Evolutionary conservation across 2,888 invertebrate genomes (phyloP).

Genomic region (Acleris literana): DNA sequence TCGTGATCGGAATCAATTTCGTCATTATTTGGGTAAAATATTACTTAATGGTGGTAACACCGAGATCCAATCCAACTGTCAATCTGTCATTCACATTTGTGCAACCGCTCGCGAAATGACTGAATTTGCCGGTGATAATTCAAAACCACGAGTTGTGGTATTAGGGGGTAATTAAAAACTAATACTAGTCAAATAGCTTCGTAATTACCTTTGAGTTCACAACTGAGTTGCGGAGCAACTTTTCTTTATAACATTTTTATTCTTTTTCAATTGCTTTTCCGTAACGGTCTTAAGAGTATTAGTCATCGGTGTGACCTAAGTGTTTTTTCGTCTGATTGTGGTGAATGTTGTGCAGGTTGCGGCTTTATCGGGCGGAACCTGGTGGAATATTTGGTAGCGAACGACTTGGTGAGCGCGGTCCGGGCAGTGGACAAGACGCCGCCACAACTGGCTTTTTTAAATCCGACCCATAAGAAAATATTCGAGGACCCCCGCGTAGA

Average conservation of each 20-base stretch:
- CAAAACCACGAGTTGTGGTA: conserved; percentile 75
- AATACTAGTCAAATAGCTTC: conserved; percentile 12
- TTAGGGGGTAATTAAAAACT: conserved; percentile 70
- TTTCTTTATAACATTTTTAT: conserved; percentile 28
- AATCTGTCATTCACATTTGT: conserved; percentile 13
- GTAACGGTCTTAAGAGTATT: conserved; percentile 72
- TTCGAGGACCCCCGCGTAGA: conserved; percentile 91
- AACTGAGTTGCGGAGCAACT: conserved; percentile 5
- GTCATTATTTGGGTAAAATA: neutral
- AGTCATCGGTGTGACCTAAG: conserved; percentile 67
- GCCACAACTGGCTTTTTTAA: conserved; percentile 96
- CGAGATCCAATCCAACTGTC: neutral
- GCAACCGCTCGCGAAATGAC: conserved; percentile 63
- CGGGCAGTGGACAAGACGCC: conserved; percentile 96
- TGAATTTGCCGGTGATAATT: conserved; percentile 74
- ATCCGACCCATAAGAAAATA: conserved; percentile 86
- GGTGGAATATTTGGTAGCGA: conserved; percentile 90
- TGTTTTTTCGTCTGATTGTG: conserved; percentile 49
- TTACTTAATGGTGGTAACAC: neutral
- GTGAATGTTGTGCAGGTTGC: conserved; percentile 86
- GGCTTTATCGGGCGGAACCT: conserved; percentile 97
- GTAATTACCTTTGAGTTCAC: conserved; percentile 4
- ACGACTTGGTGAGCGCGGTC: conserved; percentile 89
- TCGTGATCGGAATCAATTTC: too few species aligned
- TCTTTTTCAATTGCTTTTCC: conserved; percentile 48